These are phyloP conservation scores for Malurus elegans DNA, from an alignment of 2,113 vertebrate genomes.

Conservation along the genomic window DNA sequence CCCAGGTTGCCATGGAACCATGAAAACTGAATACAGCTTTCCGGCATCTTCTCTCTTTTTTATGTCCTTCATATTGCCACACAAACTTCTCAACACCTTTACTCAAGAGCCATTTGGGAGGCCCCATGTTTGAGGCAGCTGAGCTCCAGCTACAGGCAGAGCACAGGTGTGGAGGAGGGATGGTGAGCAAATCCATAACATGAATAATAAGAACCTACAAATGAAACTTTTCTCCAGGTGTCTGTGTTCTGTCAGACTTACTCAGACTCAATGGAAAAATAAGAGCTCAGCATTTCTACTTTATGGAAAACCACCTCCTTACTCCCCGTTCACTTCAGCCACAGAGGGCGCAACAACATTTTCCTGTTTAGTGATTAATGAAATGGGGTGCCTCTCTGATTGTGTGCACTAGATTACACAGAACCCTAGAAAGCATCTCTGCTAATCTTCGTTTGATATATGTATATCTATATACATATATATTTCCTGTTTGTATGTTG, in stretches of 20 bases:
- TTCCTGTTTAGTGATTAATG: background rate
- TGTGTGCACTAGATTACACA: background rate
- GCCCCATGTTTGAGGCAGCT: accelerated
- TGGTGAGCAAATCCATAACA: background rate
- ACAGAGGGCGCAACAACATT: background rate
- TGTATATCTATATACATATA: background rate
- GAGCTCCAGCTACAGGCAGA: background rate
- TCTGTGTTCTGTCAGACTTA: background rate
- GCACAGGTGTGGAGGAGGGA: background rate
- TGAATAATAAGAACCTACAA: background rate
- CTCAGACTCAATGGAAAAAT: background rate
- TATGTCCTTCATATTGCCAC: background rate
- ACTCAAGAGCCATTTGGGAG: background rate
- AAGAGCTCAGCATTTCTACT: background rate
- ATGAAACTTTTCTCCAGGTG: background rate
- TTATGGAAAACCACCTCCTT: background rate
- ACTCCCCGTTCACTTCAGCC: background rate
- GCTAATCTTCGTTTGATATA: too few relatives aligned
- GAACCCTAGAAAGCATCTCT: background rate
- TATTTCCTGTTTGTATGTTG: background rate
- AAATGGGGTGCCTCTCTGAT: background rate
- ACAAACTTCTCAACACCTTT: background rate
- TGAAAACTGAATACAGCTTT: background rate
- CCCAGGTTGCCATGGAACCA: background rate
- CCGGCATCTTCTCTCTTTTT: background rate